Evolutionary conservation across 2,113 vertebrate species (phyloP), one percentile per base, ranked within the genome.

Genomic region (Scomber scombrus): DNA sequence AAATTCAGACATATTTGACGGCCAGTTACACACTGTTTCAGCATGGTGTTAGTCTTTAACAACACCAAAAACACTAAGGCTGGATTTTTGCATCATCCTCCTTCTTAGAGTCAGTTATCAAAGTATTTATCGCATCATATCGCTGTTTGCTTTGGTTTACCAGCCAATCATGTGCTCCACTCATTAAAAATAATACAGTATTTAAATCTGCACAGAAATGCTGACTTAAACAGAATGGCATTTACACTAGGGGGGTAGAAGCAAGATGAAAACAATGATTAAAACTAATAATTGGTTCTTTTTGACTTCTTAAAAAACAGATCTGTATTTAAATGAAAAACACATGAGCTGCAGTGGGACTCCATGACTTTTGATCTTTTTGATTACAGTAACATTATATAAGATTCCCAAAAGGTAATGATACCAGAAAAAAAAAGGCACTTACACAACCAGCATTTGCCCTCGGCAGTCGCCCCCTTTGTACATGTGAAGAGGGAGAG

Each of bases 341-440:
- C 34, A 57, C 18, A 57, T 13, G 13, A 62, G 23, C 21, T 21
- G 14, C 26, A 34, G 0, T 43, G 8, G 13, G 18, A 54, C 9
- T 40, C 19, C 0, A 13, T 12, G 7, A 13, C 12, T 26, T 29
- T 43, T 8, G 18, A 66, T 74, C 5, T 58, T 49, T 70, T 26
- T 58, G 8, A 60, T 81, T 47, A 46, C 19, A 60, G 45, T 62
- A 13, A 49, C 34, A 66, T 74, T 65, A 60, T 47, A 51, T 55
- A 64, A 75, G 40, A 40, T 56, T 63, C 34, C 62, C 57, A 4
- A 64, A 65, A 72, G 3, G 45, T 71, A 61, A 71, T 78, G 21
- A 40, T 12, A 40, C 0, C n/a, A 60, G 64, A 71, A 64, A 63
- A 74, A 71, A 54, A 54, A 54, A 12, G 34, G 18, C 55, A 23